Evolutionary conservation across 2,113 vertebrate genomes (phyloP), one percentile per base, ranked within the genome.

Genomic region (Scomber colias): DNA sequence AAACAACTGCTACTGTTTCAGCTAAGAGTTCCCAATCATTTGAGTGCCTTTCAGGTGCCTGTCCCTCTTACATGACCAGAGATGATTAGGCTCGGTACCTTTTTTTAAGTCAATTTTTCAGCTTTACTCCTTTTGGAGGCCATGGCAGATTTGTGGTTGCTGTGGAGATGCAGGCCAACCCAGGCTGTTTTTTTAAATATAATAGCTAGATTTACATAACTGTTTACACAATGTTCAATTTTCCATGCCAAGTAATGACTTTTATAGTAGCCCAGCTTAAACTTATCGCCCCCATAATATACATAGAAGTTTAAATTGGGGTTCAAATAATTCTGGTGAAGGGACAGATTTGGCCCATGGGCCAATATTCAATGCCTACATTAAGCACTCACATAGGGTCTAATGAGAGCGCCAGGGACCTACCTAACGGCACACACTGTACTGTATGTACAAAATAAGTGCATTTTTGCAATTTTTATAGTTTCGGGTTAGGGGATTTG

Each of bases 1-100:
- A 85, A 84, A 86, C 54, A 83, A 81, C 35, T 70, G 59, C 78
- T 65, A 49, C 67, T 21, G 21, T 87, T 87, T 81, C 75, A 77
- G 57, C 17, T 46, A 46, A 68, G 66, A 57, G 19, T 72, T 56
- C 60, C 45, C 80, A 27, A 64, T 73, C 35, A 61, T 79, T 62
- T 57, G 51, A 88, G 76, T 49, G 63, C 27, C 64, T 84, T 57
- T 71, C 30, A 27, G 62, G 71, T 8, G 12, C 46, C n/a, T 30
- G 64, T 70, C 31, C 11, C 14, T 68, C 24, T 72, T 31, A 56
- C 9, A 57, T 27, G 31, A 48, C 53, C 60, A 73, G 31, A n/a
- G n/a, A 31, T 46, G 72, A 63, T 75, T 53, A 74, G 63, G 24
- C 48, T 16, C 7, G 9, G 19, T 15, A 48, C 7, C 19, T 50